Evolutionary conservation across 2,113 vertebrate genomes (phyloP).

Genomic region (Symphodus melops): DNA sequence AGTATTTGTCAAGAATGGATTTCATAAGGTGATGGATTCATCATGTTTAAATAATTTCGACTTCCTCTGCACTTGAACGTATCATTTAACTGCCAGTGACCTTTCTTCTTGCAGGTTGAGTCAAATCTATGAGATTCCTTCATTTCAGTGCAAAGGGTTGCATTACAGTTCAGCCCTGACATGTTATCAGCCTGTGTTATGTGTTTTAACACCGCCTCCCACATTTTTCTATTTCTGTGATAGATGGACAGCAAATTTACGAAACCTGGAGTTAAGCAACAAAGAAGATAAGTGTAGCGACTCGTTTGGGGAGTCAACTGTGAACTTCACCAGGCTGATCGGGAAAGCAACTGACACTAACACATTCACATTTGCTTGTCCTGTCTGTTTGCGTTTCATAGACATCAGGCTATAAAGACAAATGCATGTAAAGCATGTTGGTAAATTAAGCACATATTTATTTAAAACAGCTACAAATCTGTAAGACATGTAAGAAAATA

Average conservation of each 20-base stretch:
- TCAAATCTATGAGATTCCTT: constrained; percentile 3
- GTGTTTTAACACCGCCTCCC: not conserved
- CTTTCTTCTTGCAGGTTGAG: not conserved
- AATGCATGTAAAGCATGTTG: not conserved
- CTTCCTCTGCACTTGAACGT: no score
- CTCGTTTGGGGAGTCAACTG: not conserved
- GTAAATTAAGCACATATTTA: constrained; percentile 29
- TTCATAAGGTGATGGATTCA: no score
- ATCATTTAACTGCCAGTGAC: not conserved
- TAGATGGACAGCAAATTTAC: not conserved
- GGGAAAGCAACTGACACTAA: not conserved
- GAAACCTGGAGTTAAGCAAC: not conserved
- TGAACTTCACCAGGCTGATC: not conserved
- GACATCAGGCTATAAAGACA: not conserved
- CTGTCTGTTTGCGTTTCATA: no score
- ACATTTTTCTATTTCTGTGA: constrained; percentile 1
- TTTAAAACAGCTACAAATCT: constrained; percentile 37
- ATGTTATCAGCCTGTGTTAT: not conserved
- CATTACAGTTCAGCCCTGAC: constrained; percentile 14
- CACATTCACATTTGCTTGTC: not conserved
- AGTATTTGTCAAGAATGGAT: no score
- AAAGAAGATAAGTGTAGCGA: not conserved
- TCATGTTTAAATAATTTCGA: no score
- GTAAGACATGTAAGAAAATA: constrained; percentile 60
- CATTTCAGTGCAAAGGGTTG: constrained; percentile 3